Conservation (phyloP, 2,113 vertebrate genomes). For the Crotalus horridus region DNA sequence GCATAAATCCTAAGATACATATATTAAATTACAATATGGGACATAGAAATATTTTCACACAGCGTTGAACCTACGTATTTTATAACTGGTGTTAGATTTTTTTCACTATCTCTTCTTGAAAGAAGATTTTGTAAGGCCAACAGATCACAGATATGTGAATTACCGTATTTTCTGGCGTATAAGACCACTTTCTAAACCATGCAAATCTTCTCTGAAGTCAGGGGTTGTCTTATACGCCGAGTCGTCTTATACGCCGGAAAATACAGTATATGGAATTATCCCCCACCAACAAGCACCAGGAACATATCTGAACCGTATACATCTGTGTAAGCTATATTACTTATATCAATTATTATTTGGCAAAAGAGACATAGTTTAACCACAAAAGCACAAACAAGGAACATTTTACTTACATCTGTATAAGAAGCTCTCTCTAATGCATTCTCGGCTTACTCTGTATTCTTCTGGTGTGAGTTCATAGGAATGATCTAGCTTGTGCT, state of each 20-base stretch:
- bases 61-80: not conserved
- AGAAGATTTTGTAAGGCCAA: not conserved
- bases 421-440: conserved; percentile 83
- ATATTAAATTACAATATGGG: not conserved
- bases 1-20: not conserved
- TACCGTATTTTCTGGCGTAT: no score
- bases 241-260: no score
- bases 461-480: conserved; percentile 88
- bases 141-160: not conserved
- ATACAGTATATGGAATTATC: not conserved
- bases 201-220: no score
- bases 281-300: not conserved
- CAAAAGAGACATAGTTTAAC: not conserved
- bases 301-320: not conserved
- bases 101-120: not conserved
- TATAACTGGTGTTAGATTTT: not conserved
- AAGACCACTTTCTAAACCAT: no score
- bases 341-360: not conserved
- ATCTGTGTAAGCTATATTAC: not conserved
- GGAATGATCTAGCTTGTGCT: conserved; percentile 64
- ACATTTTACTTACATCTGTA: conserved; percentile 83
- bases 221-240: no score
- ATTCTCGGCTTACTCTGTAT: conserved; percentile 80
- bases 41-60: not conserved
- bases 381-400: not conserved